Conservation (phyloP, 2,113 vertebrate genomes). For the Dolichallabes microphthalmus region DNA sequence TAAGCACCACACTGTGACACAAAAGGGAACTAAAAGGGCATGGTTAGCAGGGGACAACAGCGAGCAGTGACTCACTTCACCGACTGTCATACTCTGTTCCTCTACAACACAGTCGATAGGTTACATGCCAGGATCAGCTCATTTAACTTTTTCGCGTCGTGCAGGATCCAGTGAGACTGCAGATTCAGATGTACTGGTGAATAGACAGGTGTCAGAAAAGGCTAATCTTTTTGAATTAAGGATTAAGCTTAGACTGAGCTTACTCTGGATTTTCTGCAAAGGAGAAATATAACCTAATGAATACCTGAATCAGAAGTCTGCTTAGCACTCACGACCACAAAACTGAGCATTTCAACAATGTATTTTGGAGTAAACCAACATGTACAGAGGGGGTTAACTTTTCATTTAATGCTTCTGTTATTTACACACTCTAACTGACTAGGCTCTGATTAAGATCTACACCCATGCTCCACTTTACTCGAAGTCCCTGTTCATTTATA, state of each 20-base stretch:
- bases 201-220: not conserved
- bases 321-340: not conserved
- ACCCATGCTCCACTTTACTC: not conserved
- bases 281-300: not conserved
- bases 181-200: not conserved
- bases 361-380: not conserved
- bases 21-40: constrained; percentile 23
- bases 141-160: not conserved
- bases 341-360: not conserved
- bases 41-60: constrained; percentile 24
- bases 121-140: not conserved
- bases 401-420: not conserved
- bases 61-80: constrained; percentile 10
- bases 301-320: not conserved
- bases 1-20: constrained; percentile 19
- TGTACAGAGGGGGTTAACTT: not conserved
- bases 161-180: not conserved
- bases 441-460: not conserved
- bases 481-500: not conserved
- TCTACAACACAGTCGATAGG: not conserved
- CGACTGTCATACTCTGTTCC: not conserved
- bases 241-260: not conserved
- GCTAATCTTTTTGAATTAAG: not conserved
- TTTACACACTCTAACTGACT: not conserved
- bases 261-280: not conserved